Evolutionary conservation across 2,888 invertebrate species (phyloP).

Genomic region (Elmis aenea): DNA sequence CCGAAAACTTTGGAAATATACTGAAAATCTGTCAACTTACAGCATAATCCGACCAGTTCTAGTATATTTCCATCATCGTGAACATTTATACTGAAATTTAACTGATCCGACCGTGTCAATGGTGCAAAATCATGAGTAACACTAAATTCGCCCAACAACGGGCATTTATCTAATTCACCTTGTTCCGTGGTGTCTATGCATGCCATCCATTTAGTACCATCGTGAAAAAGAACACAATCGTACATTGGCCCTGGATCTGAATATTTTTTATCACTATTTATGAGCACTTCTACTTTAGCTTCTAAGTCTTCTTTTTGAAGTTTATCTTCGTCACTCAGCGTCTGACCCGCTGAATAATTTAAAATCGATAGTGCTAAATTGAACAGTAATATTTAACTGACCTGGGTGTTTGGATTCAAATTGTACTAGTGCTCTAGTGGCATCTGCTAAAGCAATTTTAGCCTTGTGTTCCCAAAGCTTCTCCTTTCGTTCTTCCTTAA

Average conservation of each 20-base stretch:
- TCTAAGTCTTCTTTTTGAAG: slow-evolving; percentile 85
- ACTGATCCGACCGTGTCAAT: slow-evolving; percentile 71
- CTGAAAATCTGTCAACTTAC: slow-evolving; percentile 56
- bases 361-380: background rate
- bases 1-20: slow-evolving; percentile 7
- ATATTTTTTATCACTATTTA: slow-evolving; percentile 80
- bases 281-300: slow-evolving; percentile 76
- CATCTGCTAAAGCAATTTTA: slow-evolving; percentile 72
- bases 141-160: slow-evolving; percentile 76
- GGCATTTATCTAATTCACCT: slow-evolving; percentile 75
- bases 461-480: slow-evolving; percentile 82
- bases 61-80: slow-evolving; percentile 84
- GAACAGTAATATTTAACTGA: slow-evolving; percentile 34
- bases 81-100: slow-evolving; percentile 88
- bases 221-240: slow-evolving; percentile 91
- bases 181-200: slow-evolving; percentile 78
- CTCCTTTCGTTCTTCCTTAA: slow-evolving; percentile 67
- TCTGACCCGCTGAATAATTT: background rate
- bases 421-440: slow-evolving; percentile 66
- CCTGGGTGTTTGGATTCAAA: slow-evolving; percentile 54
- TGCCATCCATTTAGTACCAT: slow-evolving; percentile 86
- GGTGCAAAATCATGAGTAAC: slow-evolving; percentile 72
- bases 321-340: slow-evolving; percentile 62
- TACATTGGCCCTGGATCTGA: slow-evolving; percentile 82
- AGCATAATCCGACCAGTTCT: slow-evolving; percentile 91